These are phyloP conservation scores for Abrostola tripartita DNA, from an alignment of 2,888 invertebrate species.

Conservation along the genomic window DNA sequence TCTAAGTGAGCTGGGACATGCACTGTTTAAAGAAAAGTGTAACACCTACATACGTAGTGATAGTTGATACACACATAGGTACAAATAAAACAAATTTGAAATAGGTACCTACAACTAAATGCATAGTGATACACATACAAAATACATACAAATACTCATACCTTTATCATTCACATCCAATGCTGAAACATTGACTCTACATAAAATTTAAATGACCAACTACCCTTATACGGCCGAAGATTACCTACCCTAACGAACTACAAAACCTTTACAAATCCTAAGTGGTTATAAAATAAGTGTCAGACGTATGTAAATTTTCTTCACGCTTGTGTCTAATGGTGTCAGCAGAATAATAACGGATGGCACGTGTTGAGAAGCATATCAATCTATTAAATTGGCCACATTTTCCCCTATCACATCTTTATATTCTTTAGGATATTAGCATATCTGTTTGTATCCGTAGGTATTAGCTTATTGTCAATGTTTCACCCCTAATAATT, in stretches of 20 bases:
- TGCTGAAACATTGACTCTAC: too few species aligned
- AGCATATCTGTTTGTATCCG: constrained; percentile 20
- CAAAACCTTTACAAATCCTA: constrained; percentile 24
- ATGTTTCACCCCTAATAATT: too few species aligned
- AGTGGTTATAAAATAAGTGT: constrained; percentile 28
- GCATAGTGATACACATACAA: too few species aligned
- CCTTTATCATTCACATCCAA: too few species aligned
- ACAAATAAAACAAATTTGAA: too few species aligned
- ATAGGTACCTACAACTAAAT: too few species aligned
- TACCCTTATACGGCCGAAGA: constrained; percentile 14
- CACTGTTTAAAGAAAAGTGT: too few species aligned
- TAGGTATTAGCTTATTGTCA: background rate
- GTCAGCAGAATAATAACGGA: constrained; percentile 32
- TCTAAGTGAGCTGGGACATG: too few species aligned
- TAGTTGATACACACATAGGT: too few species aligned
- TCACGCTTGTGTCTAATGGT: constrained; percentile 40
- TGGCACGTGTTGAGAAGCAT: constrained; percentile 28
- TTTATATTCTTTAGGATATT: constrained; percentile 17
- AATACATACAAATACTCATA: too few species aligned
- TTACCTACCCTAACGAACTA: too few species aligned
- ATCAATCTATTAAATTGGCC: constrained; percentile 17
- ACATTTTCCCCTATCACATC: constrained; percentile 26
- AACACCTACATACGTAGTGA: too few species aligned
- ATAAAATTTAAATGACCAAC: background rate
- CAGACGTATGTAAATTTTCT: constrained; percentile 46